Percentiles rank a stretch among this genome's conserved stretches.
These are phyloP conservation scores for Steatornis caripensis DNA, from an alignment of 2,113 vertebrate species.

Conservation along the genomic window DNA sequence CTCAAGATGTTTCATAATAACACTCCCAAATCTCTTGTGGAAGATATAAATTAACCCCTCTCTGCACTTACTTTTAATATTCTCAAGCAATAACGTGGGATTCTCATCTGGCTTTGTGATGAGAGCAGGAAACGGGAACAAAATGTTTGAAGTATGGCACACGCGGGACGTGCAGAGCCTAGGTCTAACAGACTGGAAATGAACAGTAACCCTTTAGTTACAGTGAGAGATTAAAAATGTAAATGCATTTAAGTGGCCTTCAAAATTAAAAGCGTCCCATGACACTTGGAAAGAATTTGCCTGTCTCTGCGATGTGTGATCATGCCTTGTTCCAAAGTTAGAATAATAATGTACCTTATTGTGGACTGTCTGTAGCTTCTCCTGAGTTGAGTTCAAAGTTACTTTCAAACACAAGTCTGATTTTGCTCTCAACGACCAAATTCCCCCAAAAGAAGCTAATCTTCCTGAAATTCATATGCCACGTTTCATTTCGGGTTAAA, in stretches of 20 bases:
- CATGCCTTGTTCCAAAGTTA: not conserved
- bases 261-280: not conserved
- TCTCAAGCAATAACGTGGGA: not conserved
- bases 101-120: not conserved
- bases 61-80: conserved; percentile 40
- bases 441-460: not conserved
- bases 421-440: not conserved
- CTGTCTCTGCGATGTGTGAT: not conserved
- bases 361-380: not conserved
- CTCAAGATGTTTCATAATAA: not conserved
- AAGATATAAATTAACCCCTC: conserved; percentile 33
- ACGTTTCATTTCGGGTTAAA: not conserved
- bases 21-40: not conserved
- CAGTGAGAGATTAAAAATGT: not conserved
- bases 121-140: not conserved
- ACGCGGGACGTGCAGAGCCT: not conserved
- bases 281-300: not conserved
- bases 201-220: conserved; percentile 27
- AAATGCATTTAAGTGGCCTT: conserved; percentile 22
- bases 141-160: not conserved
- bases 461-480: not conserved
- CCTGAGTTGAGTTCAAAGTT: conserved; percentile 7
- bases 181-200: not conserved
- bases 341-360: not conserved
- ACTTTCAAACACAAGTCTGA: not conserved